Percentiles rank a stretch among this genome's conserved stretches.
phyloP scores from a whole-genome alignment of 2,113 vertebrate genomes.

The Crotalus helleri region DNA sequence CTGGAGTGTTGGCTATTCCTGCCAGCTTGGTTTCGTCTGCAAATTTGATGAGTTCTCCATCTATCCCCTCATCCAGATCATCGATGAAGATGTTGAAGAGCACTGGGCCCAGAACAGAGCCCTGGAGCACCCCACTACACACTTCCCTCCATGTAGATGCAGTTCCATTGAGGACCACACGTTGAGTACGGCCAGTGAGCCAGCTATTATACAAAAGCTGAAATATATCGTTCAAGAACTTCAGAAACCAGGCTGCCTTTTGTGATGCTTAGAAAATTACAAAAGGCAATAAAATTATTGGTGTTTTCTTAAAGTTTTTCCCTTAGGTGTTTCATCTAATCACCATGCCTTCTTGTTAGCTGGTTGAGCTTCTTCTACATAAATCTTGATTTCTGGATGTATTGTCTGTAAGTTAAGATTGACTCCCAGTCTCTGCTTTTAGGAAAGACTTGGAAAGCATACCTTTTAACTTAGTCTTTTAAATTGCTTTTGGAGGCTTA shows the following conservation, averaged over 20 bases:
- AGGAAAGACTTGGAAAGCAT: not conserved
- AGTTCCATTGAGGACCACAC: too few relatives aligned
- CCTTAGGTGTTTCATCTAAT: not conserved
- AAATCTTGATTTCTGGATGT: not conserved
- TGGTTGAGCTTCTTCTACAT: not conserved
- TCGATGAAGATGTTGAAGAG: too few relatives aligned
- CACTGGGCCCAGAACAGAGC: too few relatives aligned
- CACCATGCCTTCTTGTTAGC: not conserved
- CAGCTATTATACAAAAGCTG: not conserved
- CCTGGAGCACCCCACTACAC: too few relatives aligned
- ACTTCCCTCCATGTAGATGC: too few relatives aligned
- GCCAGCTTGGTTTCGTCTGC: too few relatives aligned
- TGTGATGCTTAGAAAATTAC: not conserved
- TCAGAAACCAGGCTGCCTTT: not conserved
- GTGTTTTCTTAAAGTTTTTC: not conserved
- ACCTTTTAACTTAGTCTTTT: not conserved
- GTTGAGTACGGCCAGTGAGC: too few relatives aligned
- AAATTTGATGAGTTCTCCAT: too few relatives aligned
- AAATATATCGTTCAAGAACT: not conserved
- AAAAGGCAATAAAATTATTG: not conserved
- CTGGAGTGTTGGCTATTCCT: too few relatives aligned
- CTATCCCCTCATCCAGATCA: too few relatives aligned
- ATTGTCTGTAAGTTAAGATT: not conserved
- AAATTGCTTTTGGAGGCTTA: not conserved
- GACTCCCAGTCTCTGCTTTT: not conserved